Evolutionary conservation across 2,113 vertebrate species (phyloP), one percentile per base, ranked within the genome.

Genomic region (Nerophis lumbriciformis): DNA sequence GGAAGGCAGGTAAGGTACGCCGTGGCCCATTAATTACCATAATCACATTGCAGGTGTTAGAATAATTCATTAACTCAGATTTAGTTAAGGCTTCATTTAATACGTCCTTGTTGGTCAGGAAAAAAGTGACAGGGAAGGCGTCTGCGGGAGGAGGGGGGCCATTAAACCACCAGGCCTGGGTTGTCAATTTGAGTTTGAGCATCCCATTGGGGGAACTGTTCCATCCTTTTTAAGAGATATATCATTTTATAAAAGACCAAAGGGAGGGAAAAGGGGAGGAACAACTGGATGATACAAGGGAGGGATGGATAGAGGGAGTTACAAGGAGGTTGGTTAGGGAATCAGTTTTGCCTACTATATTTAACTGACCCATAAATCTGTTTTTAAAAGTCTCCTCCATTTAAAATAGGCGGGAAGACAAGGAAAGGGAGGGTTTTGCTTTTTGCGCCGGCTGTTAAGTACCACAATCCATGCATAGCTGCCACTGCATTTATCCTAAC

Each of bases 311-410:
- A 68, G 80, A 83, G 78, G 81, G 83, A 85, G 83, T 84, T 81
- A 79, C 53, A 10, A 86, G 80, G 85, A 83, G 83, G 75, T 80
- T 77, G 86, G 84, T 84, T 85, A 76, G 83, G 82, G 86, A 89
- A 91, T 89, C 88, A 88, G 87, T 84, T 89, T 83, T 85, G 87
- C 86, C 81, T 91, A 89, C 91, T 92, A 92, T 92, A 90, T 92
- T 91, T 92, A 92, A 91, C 91, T 91, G 91, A 91, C 90, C 91
- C 90, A 92, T 91, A 91, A 92, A 92, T 92, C 90, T 92, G 90
- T 91, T 92, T 91, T 91, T 89, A 89, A 91, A 28, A 92, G 90
- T 91, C 88, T 82, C 82, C 88, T 88, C 85, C 87, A 87, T 90
- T 91, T 89, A 87, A 91, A 83, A 84, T 79, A 84, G 74, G 61